Percentiles rank a stretch among this genome's conserved stretches.
Evolutionary conservation across 2,797 vertebrate species (phyloP).

Genomic region (Sebastes steindachneri): DNA sequence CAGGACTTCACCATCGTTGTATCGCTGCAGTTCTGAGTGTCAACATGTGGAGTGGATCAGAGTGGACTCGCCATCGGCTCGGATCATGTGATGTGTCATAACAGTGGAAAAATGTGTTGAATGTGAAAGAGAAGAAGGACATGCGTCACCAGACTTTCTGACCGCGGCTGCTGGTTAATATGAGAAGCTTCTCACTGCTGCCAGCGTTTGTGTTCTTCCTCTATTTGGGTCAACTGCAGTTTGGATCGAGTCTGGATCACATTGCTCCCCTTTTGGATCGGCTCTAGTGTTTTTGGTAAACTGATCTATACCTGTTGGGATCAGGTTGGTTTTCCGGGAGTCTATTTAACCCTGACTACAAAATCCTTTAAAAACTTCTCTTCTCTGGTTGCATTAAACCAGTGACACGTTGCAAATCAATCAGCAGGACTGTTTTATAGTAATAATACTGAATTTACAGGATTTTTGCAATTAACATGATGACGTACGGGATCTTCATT

Average conservation of each 20-base stretch:
- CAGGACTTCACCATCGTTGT: not conserved
- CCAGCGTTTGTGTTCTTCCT: not conserved
- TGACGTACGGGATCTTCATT: not conserved
- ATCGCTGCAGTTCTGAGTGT: not conserved
- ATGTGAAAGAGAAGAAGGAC: not conserved
- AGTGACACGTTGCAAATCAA: not conserved
- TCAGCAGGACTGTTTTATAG: not conserved
- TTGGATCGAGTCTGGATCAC: not conserved
- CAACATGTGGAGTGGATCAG: not conserved
- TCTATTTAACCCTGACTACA: no score
- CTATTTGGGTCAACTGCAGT: not conserved
- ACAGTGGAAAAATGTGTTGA: not conserved
- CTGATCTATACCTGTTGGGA: no score
- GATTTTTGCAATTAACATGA: not conserved
- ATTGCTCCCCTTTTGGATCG: not conserved
- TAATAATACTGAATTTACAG: not conserved
- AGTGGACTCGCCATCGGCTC: not conserved
- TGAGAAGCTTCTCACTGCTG: not conserved
- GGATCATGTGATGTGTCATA: not conserved
- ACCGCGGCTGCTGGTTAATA: not conserved
- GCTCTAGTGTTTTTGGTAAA: not conserved
- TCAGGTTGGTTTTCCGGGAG: no score
- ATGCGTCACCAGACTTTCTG: not conserved
- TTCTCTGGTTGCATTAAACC: not conserved
- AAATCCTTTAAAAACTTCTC: not conserved